Base-by-base conservation (phyloP, 2,113 vertebrate species). In the Vidua chalybeata region DNA sequence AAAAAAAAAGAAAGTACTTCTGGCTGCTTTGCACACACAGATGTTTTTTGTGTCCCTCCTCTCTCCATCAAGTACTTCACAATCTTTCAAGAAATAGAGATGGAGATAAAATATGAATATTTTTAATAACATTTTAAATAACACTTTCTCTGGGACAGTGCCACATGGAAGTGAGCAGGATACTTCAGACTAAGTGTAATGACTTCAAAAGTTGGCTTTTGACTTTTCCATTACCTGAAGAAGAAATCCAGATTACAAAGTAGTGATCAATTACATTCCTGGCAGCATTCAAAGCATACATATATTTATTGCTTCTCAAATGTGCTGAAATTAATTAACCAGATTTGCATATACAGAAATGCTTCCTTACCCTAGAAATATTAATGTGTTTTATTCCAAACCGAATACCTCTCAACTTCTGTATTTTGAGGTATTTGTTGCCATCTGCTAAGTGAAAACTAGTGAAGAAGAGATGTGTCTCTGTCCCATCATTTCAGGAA, bases 251-350 rank as follows among this genome's bases (percentile, higher is more conserved):
- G 54, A 93, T 93, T 88, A 88, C 68, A 46, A 88, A 92, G 85
- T 1, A 84, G 68, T 68, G 90, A 93, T 94, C 93, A 12, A 2
- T 96, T 93, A 94, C 94, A 75, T 95, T 90, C 94, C 84, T 96
- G 95, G 92, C 93, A 95, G 73, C 79, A 69, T 90, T 81, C 73
- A 90, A 81, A 92, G 77, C 89, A 94, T 96, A 89, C 90, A 95
- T 94, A 68, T 86, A 96, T 96, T 94, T 93, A 96, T 84, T 89
- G 63, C 83, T 92, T 96, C 88, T 95, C 88, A 89, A 39, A 89
- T 93, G 85, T 67, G 73, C 45, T 93, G 80, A 93, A 95, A 96
- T 93, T 69, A 87, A 84, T 77, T 91, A 85, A 87, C 56, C 78
- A 61, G 26, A 81, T 92, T 93, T 94, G 56, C 90, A 93, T 78